Evolutionary conservation across 1,140 invertebrate species (phyloP).

Genomic region (Caenorhabditis remanei): DNA sequence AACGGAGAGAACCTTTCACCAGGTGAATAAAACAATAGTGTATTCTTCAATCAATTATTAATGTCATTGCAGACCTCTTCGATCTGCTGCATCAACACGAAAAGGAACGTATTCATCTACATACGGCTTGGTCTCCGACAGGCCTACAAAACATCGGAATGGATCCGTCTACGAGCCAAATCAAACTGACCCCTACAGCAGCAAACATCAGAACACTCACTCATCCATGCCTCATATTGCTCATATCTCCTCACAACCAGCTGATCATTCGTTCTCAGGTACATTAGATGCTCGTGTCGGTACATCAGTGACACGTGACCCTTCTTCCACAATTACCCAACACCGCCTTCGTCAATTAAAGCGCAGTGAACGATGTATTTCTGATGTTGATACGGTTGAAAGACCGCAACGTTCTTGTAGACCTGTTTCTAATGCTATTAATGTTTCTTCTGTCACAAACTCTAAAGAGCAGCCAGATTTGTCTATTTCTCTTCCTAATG

Average conservation of each 20-base stretch:
- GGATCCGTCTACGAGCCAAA: constrained; percentile 38
- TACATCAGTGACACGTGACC: constrained; percentile 45
- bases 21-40: constrained; percentile 55
- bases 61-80: constrained; percentile 45
- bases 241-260: constrained; percentile 45
- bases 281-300: constrained; percentile 51
- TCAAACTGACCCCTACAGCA: constrained; percentile 28
- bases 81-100: constrained; percentile 30
- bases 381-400: constrained; percentile 50
- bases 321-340: constrained; percentile 38
- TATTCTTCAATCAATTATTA: background rate
- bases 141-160: constrained; percentile 16
- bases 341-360: constrained; percentile 43
- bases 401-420: constrained; percentile 47
- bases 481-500: constrained; percentile 75
- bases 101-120: constrained; percentile 36
- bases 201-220: constrained; percentile 30
- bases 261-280: constrained; percentile 51
- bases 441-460: background rate
- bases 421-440: constrained; percentile 52
- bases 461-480: constrained; percentile 59
- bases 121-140: constrained; percentile 8
- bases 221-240: constrained; percentile 43
- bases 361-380: constrained; percentile 44
- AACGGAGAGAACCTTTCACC: constrained; percentile 75